These are phyloP conservation scores for Trissoscelio sp. DNA, from an alignment of 2,888 invertebrate genomes.

Conservation along the genomic window DNA sequence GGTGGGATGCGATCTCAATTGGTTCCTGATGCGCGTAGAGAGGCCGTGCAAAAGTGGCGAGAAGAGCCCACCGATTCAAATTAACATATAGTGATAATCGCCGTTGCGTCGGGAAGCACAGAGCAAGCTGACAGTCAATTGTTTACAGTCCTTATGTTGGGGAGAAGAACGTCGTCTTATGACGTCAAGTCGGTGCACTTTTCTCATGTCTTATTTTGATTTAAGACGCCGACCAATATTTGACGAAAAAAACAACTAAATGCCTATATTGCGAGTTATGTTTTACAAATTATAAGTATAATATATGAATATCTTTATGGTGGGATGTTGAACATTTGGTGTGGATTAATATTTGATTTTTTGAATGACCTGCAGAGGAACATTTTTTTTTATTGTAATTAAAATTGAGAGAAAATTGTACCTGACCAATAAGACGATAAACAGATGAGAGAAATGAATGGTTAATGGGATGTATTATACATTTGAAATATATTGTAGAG, in stretches of 20 bases:
- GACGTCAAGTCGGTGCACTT: conserved; percentile 27
- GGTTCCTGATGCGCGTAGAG: conserved; percentile 91
- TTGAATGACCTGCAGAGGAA: neutral
- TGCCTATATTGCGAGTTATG: neutral
- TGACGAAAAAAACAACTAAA: neutral
- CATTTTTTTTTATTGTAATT: conserved; percentile 6
- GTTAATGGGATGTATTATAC: conserved; percentile 24
- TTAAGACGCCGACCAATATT: neutral
- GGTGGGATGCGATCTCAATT: conserved; percentile 96
- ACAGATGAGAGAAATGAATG: conserved; percentile 11
- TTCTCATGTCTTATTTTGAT: conserved; percentile 9
- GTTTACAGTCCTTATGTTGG: conserved; percentile 24
- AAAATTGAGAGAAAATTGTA: conserved; percentile 23
- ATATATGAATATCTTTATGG: conserved; percentile 13
- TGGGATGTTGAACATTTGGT: conserved; percentile 13
- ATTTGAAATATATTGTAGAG: conserved; percentile 29
- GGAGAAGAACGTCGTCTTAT: conserved; percentile 37
- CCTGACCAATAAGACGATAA: conserved; percentile 27
- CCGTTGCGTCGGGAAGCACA: conserved; percentile 31
- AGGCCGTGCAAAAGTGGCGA: conserved; percentile 93
- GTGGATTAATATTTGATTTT: neutral
- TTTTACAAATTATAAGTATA: neutral
- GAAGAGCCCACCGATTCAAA: conserved; percentile 82
- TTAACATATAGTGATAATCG: conserved; percentile 40
- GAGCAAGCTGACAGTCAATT: conserved; percentile 31